Evolutionary conservation across 2,797 vertebrate genomes (phyloP).

Genomic region (Coilia nasus): DNA sequence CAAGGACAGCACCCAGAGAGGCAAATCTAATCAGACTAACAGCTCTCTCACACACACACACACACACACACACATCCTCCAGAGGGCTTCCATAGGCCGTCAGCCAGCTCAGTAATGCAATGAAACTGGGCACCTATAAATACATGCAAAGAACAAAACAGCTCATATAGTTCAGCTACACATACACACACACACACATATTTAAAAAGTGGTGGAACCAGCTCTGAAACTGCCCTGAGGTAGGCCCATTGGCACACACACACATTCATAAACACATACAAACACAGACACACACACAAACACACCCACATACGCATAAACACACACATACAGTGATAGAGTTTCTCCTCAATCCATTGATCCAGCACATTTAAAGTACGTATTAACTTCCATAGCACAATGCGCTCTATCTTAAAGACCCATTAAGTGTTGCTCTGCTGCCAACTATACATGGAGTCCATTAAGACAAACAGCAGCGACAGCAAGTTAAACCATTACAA

Average conservation of each 20-base stretch:
- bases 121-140: slow-evolving; percentile 4
- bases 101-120: not conserved
- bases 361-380: too few relatives aligned
- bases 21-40: slow-evolving; percentile 5
- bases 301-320: not conserved
- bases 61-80: not conserved
- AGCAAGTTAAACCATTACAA: too few relatives aligned
- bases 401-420: too few relatives aligned
- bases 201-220: slow-evolving; percentile 71
- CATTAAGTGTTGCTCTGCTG: slow-evolving; percentile 26
- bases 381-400: too few relatives aligned
- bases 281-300: not conserved
- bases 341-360: too few relatives aligned
- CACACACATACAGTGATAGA: not conserved
- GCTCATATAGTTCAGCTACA: not conserved
- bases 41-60: not conserved
- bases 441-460: too few relatives aligned
- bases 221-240: slow-evolving; percentile 69
- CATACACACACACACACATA: slow-evolving; percentile 29
- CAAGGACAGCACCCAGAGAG: not conserved
- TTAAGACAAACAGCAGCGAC: too few relatives aligned
- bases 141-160: not conserved
- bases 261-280: not conserved
- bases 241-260: slow-evolving; percentile 37
- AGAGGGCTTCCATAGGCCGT: not conserved